Base-by-base conservation (phyloP, 2,888 invertebrate genomes). In the Drosophila koepferae region DNA sequence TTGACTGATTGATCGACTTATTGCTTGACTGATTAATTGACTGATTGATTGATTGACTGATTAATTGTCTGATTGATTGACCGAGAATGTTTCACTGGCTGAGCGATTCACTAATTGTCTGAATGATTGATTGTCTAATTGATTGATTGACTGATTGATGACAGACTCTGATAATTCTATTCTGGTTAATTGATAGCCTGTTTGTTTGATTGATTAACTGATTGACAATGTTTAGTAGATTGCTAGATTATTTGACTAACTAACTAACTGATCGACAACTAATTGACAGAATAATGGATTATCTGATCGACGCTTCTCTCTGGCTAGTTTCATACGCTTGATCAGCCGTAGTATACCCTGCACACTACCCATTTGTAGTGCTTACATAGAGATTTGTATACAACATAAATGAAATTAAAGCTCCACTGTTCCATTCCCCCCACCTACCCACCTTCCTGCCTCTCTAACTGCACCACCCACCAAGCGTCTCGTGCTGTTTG, bases 401-500 rank as follows among this genome's bases (percentile, higher is more conserved):
- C 34, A 53, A 34, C 36, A 38, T 23, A 38, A 68, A 74, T 55
- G 40, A 66, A 77, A 63, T 61, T 60, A 41, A 51, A 74, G 58
- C 49, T 48, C 59, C 51, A 34, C 55, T 65, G 7, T 31, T 28
- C 14, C 8, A 41, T 12, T n/a, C 10, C 12, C 12, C 6, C 23
- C 23, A 23, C 4, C 23, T 23, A 23, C 23, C 23, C 31, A 10
- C 3, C 3, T 10, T 2, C 36, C 38, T 16, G 6, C 3, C 34
- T 14, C 16, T 14, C 14, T 12, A 8, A 31, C 46, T 36, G 18
- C 43, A 28, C 65, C 66, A 60, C 54, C 49, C 62, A 63, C 64
- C 63, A 34, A 49, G 54, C 71, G 71, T 77, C 74, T 79, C 81
- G 79, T 76, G 81, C 83, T 72, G 74, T 74, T 86, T 80, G 86